A percentile compares a stretch with the other conserved stretches of the same genome.
These are phyloP conservation scores for Hippoglossus stenolepis DNA, from an alignment of 2,113 vertebrate genomes.

Conservation along the genomic window DNA sequence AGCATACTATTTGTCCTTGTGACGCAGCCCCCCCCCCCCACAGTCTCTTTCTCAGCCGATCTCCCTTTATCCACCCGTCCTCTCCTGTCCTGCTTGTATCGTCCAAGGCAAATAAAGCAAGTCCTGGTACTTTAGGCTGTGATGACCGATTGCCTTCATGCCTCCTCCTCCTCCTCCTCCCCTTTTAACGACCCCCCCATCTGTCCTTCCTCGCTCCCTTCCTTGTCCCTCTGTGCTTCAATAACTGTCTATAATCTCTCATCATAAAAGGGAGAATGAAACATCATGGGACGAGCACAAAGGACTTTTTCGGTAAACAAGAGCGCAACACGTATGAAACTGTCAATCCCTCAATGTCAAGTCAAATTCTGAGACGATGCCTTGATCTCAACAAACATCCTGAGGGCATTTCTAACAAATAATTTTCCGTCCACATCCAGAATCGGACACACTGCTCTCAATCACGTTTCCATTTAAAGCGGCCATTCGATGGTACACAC, in stretches of 20 bases:
- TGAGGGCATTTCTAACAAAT: conserved; percentile 6
- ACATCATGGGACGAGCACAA: conserved; percentile 9
- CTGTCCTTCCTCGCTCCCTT: conserved; percentile 19
- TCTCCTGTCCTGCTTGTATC: conserved; percentile 35
- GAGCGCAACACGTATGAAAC: not conserved
- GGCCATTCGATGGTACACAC: conserved; percentile 18
- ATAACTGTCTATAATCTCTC: conserved; percentile 44
- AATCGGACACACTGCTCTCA: not conserved
- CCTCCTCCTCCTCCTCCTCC: conserved; percentile 5
- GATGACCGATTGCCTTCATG: conserved; percentile 26
- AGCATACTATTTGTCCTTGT: conserved; percentile 73
- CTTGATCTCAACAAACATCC: not conserved
- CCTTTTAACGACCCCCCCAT: conserved; percentile 5
- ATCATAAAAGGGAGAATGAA: conserved; percentile 46
- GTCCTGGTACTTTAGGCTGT: conserved; percentile 7
- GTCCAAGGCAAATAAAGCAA: conserved; percentile 39
- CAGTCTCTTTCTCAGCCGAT: not conserved
- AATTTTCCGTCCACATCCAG: not conserved
- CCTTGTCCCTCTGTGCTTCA: conserved; percentile 23
- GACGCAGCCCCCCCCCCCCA: conserved; percentile 22
- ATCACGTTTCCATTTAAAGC: conserved; percentile 31
- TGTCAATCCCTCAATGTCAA: not conserved
- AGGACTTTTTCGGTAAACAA: not conserved
- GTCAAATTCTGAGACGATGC: not conserved
- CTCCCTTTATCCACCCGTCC: conserved; percentile 16